A percentile compares a stretch with the other conserved stretches of the same genome.
phyloP scores from a whole-genome alignment of 2,113 vertebrate species.

The Budorcas taxicolor region DNA sequence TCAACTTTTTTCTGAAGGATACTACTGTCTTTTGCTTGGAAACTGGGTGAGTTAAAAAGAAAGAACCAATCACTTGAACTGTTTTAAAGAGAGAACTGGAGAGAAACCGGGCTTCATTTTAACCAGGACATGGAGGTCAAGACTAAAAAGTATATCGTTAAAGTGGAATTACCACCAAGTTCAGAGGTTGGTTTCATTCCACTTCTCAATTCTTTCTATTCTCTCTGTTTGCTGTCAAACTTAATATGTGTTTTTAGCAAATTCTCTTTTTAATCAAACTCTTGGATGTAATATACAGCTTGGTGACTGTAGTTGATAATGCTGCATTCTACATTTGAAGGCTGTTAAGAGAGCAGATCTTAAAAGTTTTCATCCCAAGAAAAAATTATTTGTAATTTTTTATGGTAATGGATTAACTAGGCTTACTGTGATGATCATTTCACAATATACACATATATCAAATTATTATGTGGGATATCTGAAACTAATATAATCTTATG shows the following conservation, averaged over 20 bases:
- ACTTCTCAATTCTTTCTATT: conserved; percentile 4
- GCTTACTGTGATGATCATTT: background rate
- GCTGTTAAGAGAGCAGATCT: background rate
- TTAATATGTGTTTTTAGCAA: background rate
- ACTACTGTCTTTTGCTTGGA: background rate
- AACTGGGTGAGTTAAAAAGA: background rate
- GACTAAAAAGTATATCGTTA: background rate
- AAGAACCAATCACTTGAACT: background rate
- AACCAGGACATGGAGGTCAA: background rate
- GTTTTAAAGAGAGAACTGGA: background rate
- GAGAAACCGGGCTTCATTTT: background rate
- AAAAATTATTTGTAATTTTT: background rate
- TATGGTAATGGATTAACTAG: background rate
- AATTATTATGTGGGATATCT: background rate
- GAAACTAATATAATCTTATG: background rate
- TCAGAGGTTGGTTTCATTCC: background rate
- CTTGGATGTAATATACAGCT: background rate
- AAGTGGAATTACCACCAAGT: background rate
- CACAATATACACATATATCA: background rate
- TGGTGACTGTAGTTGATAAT: background rate
- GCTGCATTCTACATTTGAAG: background rate
- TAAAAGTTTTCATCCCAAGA: background rate
- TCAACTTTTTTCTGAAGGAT: background rate
- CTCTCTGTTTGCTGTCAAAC: background rate
- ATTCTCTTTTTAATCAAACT: conserved; percentile 22